Evolutionary conservation across 2,888 invertebrate genomes (phyloP).

Genomic region (Maniola hyperantus): DNA sequence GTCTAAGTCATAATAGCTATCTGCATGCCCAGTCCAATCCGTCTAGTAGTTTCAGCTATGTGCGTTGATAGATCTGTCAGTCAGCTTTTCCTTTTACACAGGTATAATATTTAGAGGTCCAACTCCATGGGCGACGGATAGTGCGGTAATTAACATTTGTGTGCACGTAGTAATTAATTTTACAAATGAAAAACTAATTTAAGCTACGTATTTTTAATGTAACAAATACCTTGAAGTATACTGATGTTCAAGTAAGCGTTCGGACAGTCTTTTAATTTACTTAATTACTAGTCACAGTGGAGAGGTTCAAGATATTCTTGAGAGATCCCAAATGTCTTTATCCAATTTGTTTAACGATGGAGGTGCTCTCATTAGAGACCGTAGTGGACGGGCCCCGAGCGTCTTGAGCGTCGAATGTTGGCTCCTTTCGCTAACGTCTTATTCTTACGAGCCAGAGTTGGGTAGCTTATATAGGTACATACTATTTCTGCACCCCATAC

Average conservation of each 20-base stretch:
- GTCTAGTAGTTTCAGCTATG: too few species aligned
- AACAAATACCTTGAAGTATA: neutral
- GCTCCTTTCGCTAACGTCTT: conserved; percentile 61
- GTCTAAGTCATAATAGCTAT: too few species aligned
- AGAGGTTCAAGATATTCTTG: conserved; percentile 78
- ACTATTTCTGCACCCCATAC: neutral
- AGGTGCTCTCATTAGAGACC: conserved; percentile 76
- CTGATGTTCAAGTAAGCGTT: conserved; percentile 56
- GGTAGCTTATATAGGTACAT: neutral
- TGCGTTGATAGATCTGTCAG: too few species aligned
- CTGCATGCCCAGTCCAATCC: too few species aligned
- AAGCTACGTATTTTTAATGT: too few species aligned
- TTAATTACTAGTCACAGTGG: conserved; percentile 80
- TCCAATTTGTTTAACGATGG: conserved; percentile 82
- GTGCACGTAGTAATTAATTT: too few species aligned
- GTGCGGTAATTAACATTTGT: too few species aligned
- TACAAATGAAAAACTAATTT: too few species aligned
- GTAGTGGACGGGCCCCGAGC: conserved; percentile 59
- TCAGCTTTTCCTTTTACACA: too few species aligned
- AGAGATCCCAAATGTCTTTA: conserved; percentile 82
- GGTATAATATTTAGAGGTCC: too few species aligned
- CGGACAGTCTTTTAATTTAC: conserved; percentile 81
- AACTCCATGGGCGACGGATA: too few species aligned
- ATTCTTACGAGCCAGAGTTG: conserved; percentile 59
- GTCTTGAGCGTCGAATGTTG: conserved; percentile 50